phyloP scores from a whole-genome alignment of 2,888 invertebrate species.

The Diarsia brunnea region DNA sequence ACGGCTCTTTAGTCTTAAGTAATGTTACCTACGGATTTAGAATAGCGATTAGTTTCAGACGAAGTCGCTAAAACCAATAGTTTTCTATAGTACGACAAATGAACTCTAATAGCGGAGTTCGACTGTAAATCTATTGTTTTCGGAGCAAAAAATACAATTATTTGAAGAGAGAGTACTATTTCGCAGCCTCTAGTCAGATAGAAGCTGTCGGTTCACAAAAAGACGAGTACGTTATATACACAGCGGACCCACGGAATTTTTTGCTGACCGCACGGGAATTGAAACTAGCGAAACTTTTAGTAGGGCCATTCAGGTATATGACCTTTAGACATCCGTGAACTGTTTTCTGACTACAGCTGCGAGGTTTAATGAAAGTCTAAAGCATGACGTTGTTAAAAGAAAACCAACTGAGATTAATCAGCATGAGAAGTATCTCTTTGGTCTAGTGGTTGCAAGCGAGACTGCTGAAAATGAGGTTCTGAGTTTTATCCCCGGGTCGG shows the following conservation, averaged over 20 bases:
- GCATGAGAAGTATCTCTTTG: too few species aligned
- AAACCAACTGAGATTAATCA: not conserved
- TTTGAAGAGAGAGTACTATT: slow-evolving; percentile 69
- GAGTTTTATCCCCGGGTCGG: too few species aligned
- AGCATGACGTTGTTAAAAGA: not conserved
- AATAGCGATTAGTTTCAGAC: slow-evolving; percentile 12
- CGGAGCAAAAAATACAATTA: slow-evolving; percentile 66
- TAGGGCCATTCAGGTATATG: slow-evolving; percentile 45
- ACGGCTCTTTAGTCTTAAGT: slow-evolving; percentile 8
- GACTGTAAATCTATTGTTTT: slow-evolving; percentile 74
- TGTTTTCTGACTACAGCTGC: not conserved
- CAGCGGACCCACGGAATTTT: slow-evolving; percentile 64
- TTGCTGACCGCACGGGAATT: slow-evolving; percentile 67
- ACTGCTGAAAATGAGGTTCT: too few species aligned
- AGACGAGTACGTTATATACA: slow-evolving; percentile 67
- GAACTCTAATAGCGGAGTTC: slow-evolving; percentile 63
- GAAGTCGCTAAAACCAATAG: not conserved
- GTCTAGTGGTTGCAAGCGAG: too few species aligned
- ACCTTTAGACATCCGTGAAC: slow-evolving; percentile 45
- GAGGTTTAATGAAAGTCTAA: not conserved
- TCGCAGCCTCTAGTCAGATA: slow-evolving; percentile 71
- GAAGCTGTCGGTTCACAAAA: slow-evolving; percentile 70
- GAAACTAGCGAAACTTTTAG: slow-evolving; percentile 61
- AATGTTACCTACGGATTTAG: slow-evolving; percentile 11
- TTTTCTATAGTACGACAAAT: slow-evolving; percentile 23